A percentile compares a stretch with the other conserved stretches of the same genome.
These are phyloP conservation scores for Anser cygnoides DNA, from an alignment of 2,113 vertebrate genomes.

Conservation along the genomic window DNA sequence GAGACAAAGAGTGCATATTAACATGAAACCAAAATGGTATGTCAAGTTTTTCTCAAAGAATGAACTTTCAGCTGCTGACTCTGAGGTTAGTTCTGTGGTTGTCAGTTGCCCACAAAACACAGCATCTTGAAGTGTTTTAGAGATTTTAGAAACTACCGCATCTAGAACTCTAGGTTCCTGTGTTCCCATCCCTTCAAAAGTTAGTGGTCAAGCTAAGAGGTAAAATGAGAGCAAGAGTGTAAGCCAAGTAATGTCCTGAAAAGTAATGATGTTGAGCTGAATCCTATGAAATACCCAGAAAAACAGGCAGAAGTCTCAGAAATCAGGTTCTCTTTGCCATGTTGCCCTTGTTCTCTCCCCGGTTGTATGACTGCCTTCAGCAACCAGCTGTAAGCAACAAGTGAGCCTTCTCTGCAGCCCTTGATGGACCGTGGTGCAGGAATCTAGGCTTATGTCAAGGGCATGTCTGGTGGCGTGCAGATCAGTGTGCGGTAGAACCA, in stretches of 20 bases:
- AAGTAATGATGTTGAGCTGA: not conserved
- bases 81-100: not conserved
- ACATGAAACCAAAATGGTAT: not conserved
- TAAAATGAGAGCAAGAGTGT: not conserved
- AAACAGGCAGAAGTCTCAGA: not conserved
- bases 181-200: not conserved
- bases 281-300: not conserved
- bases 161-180: not conserved
- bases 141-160: not conserved
- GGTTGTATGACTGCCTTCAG: not conserved
- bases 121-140: not conserved
- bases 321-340: not conserved
- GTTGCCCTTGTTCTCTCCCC: not conserved
- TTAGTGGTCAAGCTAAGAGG: not conserved
- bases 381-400: not conserved
- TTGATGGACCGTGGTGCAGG: not conserved
- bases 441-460: not conserved
- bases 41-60: not conserved
- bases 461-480: accelerated
- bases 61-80: not conserved
- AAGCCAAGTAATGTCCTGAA: not conserved
- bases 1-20: not conserved
- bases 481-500: accelerated
- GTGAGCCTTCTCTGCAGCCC: not conserved
- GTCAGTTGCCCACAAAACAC: not conserved